Percentiles rank a stretch among this genome's conserved stretches.
These are phyloP conservation scores for Sitobion miscanthi DNA, from an alignment of 1,140 invertebrate species.

Conservation along the genomic window DNA sequence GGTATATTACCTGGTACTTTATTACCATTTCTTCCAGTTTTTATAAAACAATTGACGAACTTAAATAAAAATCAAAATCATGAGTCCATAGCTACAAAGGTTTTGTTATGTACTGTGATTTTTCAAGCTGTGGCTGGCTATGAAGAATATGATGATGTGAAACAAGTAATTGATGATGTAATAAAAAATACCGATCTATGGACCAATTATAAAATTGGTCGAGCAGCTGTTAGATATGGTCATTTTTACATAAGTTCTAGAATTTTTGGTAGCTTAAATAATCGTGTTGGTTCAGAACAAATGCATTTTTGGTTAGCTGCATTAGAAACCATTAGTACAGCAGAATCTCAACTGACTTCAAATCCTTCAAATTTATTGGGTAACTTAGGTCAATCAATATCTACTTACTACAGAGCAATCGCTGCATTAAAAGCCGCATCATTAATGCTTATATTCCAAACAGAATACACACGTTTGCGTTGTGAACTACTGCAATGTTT, in stretches of 20 bases:
- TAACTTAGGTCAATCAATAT: constrained; percentile 69
- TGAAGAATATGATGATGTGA: constrained; percentile 66
- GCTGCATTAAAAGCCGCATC: constrained; percentile 76
- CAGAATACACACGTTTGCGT: constrained; percentile 77
- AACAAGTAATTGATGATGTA: constrained; percentile 67
- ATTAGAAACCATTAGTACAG: constrained; percentile 72
- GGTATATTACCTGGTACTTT: constrained; percentile 45
- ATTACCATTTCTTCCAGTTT: constrained; percentile 61
- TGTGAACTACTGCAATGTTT: constrained; percentile 80
- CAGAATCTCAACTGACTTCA: constrained; percentile 61
- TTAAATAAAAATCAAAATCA: constrained; percentile 25
- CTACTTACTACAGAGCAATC: constrained; percentile 71
- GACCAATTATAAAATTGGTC: constrained; percentile 84
- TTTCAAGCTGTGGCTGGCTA: constrained; percentile 78
- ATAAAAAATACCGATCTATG: constrained; percentile 74
- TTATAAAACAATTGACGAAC: constrained; percentile 66
- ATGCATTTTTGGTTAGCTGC: constrained; percentile 89
- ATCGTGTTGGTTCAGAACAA: constrained; percentile 85
- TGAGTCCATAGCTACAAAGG: constrained; percentile 61
- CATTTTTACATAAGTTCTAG: constrained; percentile 77
- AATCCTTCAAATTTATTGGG: constrained; percentile 64
- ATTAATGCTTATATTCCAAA: constrained; percentile 76
- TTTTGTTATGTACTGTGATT: constrained; percentile 79
- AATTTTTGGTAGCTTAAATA: constrained; percentile 73
- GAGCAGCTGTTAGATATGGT: constrained; percentile 84